Conservation (phyloP, 2,888 invertebrate genomes). For the Drosophila buzzatii region DNA sequence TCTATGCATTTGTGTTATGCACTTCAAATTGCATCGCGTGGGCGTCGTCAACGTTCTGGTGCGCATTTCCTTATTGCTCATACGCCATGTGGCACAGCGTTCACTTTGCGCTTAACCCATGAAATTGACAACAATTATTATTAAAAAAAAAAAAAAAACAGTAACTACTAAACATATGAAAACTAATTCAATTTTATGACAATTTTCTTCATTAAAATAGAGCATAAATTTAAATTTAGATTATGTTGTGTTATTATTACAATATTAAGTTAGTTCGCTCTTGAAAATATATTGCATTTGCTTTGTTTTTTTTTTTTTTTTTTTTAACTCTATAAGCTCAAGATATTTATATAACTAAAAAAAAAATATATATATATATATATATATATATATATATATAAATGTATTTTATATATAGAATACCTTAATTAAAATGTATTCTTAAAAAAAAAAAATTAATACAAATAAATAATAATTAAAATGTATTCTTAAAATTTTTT, state of each 20-base stretch:
- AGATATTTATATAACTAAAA: too few relatives aligned
- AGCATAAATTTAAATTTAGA: background rate
- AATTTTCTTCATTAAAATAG: background rate
- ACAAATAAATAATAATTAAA: too few relatives aligned
- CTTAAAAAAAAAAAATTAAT: background rate
- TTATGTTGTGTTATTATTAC: background rate
- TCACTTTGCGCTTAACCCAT: slow-evolving; percentile 27
- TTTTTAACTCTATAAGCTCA: background rate
- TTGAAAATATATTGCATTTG: background rate
- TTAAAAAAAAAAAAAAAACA: background rate
- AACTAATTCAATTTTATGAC: slow-evolving; percentile 3
- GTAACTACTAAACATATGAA: background rate
- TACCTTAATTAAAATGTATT: too few relatives aligned
- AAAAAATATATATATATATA: too few relatives aligned
- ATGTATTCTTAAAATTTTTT: too few relatives aligned
- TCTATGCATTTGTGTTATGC: slow-evolving; percentile 44
- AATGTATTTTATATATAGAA: background rate
- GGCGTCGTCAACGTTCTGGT: slow-evolving; percentile 50
- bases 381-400: background rate
- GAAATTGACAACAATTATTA: slow-evolving; percentile 6
- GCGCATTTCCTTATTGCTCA: slow-evolving; percentile 70
- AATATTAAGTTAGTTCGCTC: background rate
- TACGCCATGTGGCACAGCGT: slow-evolving; percentile 58
- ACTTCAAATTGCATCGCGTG: slow-evolving; percentile 43
- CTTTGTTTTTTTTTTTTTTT: background rate